A percentile compares a stretch with the other conserved stretches of the same genome.
Evolutionary conservation across 2,113 vertebrate genomes (phyloP).

Genomic region (Nicator chloris): DNA sequence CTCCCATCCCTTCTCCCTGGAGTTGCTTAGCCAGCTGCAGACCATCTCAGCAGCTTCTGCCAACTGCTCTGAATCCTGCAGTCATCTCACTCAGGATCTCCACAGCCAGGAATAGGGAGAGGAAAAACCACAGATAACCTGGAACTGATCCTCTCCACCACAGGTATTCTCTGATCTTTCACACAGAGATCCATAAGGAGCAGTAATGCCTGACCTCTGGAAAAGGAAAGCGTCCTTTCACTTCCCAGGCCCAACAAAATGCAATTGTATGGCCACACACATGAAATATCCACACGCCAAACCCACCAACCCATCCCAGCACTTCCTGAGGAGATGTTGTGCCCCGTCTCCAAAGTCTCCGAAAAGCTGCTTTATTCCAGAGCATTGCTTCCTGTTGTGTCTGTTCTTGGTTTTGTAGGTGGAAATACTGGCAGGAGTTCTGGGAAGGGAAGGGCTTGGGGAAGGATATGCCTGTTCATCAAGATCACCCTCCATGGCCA

Average conservation of each 20-base stretch:
- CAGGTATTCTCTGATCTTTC: neutral
- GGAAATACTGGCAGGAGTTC: neutral
- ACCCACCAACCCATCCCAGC: neutral
- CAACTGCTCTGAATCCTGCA: neutral
- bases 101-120: neutral
- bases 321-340: neutral
- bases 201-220: neutral
- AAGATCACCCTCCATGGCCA: neutral
- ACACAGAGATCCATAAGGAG: neutral
- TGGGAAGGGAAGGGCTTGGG: neutral
- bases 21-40: neutral
- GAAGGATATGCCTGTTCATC: neutral
- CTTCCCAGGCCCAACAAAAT: neutral
- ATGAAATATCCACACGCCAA: neutral
- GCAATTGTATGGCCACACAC: rapidly evolving
- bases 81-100: neutral
- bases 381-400: neutral
- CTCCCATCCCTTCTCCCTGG: neutral
- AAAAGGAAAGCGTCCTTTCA: neutral
- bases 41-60: neutral
- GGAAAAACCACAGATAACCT: rapidly evolving
- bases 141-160: neutral
- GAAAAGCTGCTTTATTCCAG: neutral
- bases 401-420: neutral
- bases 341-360: neutral